A percentile compares a stretch with the other conserved stretches of the same genome.
Evolutionary conservation across 1,140 invertebrate species (phyloP).

Genomic region (Chelonus insularis): DNA sequence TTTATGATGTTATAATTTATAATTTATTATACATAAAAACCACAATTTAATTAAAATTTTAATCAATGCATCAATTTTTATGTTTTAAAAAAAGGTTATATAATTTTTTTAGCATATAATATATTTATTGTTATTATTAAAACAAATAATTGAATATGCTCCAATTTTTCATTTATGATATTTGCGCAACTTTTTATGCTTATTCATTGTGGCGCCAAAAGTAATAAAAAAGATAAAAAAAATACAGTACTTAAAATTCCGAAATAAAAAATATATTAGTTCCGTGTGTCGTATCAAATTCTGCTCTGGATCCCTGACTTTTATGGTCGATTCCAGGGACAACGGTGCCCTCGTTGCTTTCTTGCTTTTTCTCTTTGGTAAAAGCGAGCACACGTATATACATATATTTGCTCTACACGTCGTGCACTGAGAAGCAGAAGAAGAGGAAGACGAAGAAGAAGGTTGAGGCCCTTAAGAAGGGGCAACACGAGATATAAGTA

Average conservation of each 20-base stretch:
- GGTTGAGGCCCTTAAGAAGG: neutral
- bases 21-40: no score
- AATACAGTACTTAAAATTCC: neutral
- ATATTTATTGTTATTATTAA: neutral
- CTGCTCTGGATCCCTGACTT: slow-evolving; percentile 1
- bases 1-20: no score
- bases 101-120: neutral
- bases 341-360: neutral
- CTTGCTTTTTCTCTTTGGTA: neutral
- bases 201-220: neutral
- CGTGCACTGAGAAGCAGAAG: neutral
- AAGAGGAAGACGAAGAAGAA: neutral
- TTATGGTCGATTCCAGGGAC: slow-evolving; percentile 1
- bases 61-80: neutral
- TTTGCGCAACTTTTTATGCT: neutral
- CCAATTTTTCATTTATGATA: no score
- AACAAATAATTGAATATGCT: neutral
- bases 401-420: neutral
- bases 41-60: no score
- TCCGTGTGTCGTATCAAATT: neutral
- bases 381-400: neutral
- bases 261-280: neutral
- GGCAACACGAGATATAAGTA: neutral
- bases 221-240: neutral
- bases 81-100: neutral